Base-by-base conservation (phyloP, 2,113 vertebrate species). In the Plectropomus leopardus region DNA sequence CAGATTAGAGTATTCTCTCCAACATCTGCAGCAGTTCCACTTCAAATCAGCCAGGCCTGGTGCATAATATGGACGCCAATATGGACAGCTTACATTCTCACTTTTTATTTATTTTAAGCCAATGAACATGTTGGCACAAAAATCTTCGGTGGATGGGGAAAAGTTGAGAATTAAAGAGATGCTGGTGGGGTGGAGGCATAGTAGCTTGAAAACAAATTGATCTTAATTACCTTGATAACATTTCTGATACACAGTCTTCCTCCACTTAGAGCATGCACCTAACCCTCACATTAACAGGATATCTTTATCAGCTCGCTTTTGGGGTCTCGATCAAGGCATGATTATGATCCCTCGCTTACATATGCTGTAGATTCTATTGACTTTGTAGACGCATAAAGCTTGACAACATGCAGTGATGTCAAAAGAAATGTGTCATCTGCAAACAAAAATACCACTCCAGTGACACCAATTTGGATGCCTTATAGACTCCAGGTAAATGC, bases 1-100 rank as follows among this genome's bases (percentile, higher is more conserved):
- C 48, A 74, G 36, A 26, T 65, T 8, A 44, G 7, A 5, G 48
- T 64, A 76, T 69, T 69, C 23, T 51, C 24, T 51, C 44, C 17
- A 40, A 21, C 54, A 40, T 68, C 19, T 30, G 21, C 13, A 24
- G 3, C 15, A 58, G 28, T 44, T 48, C 21, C 10, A 3, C 50
- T 57, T 57, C 44, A 26, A 50, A 48, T n/a, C n/a, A 48, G 7
- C 16, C n/a, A 34, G 2, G 34, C 8, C 55, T 2, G 15, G 17
- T 42, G 36, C 24, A 36, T 26, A 34, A 10, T 19, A 19, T 55
- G 26, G 26, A 55, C n/a, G 53, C 9, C n/a, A n/a, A n/a, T n/a
- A n/a, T n/a, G n/a, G 1, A 30, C 36, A 19, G 2, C 34, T 54
- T 63, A 21, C 7, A n/a, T 48, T 48, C 44, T 26, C 36, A 42